Conservation (phyloP, 1,140 invertebrate genomes). For the Chrysomallon squamiferum region DNA sequence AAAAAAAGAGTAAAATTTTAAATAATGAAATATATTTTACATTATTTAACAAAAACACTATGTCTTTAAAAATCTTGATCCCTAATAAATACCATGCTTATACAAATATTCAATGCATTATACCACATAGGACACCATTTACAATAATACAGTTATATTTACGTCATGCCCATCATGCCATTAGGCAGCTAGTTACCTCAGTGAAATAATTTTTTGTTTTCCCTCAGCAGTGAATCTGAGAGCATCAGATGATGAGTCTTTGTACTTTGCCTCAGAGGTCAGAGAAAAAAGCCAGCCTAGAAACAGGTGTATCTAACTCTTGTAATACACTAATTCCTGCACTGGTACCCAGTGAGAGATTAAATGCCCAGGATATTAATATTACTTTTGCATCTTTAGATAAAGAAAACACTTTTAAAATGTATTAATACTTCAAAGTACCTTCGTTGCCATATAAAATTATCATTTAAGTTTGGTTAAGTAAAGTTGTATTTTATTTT, state of each 20-base stretch:
- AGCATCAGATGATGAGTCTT: constrained; percentile 26
- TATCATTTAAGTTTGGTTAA: too few relatives aligned
- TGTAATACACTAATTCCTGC: background rate
- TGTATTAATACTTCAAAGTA: too few relatives aligned
- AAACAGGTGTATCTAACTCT: constrained; percentile 2
- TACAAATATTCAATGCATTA: background rate
- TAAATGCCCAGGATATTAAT: too few relatives aligned
- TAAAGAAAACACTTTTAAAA: too few relatives aligned
- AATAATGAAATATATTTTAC: too few relatives aligned
- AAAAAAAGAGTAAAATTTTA: too few relatives aligned
- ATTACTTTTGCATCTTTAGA: too few relatives aligned
- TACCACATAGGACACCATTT: background rate
- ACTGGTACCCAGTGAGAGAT: background rate
- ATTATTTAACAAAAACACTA: too few relatives aligned
- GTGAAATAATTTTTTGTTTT: constrained; percentile 35
- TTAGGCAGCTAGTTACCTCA: constrained; percentile 29
- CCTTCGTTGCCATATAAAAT: too few relatives aligned
- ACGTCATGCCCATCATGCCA: background rate
- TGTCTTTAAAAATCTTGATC: too few relatives aligned
- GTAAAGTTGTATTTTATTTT: too few relatives aligned
- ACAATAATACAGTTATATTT: background rate
- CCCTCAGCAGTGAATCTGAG: constrained; percentile 33
- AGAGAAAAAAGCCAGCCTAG: constrained; percentile 4
- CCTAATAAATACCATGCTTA: too few relatives aligned
- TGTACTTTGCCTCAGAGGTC: constrained; percentile 12